These are phyloP conservation scores for Chrysina gloriosa DNA, from an alignment of 2,888 invertebrate species.

Conservation along the genomic window DNA sequence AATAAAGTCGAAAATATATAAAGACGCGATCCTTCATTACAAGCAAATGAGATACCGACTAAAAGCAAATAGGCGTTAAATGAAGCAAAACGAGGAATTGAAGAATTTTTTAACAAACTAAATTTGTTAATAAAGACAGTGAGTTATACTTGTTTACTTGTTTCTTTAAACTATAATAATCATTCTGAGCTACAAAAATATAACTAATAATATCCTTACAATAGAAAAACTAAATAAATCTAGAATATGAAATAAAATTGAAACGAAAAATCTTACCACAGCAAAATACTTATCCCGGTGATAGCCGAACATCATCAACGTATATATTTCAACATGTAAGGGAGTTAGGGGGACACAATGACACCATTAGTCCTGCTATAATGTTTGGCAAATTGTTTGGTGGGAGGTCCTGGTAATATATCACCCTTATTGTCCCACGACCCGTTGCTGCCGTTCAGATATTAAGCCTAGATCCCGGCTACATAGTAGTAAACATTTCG, in stretches of 20 bases:
- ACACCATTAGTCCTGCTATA: constrained; percentile 65
- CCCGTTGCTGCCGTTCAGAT: constrained; percentile 36
- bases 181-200: no score
- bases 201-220: no score
- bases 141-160: no score
- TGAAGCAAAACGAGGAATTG: no score
- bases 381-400: constrained; percentile 65
- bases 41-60: no score
- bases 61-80: no score
- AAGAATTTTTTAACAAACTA: no score
- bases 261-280: constrained; percentile 10
- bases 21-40: no score
- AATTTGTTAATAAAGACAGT: no score
- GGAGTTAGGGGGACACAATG: constrained; percentile 56
- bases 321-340: constrained; percentile 39
- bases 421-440: constrained; percentile 63
- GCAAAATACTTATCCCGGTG: constrained; percentile 28
- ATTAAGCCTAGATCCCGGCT: constrained; percentile 31
- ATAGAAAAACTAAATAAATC: no score
- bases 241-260: constrained; percentile 12
- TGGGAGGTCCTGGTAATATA: constrained; percentile 64
- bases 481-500: constrained; percentile 37
- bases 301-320: constrained; percentile 38
- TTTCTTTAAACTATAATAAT: no score
- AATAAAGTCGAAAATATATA: no score